phyloP scores from a whole-genome alignment of 2,797 vertebrate species.

The Silurus aristotelis region DNA sequence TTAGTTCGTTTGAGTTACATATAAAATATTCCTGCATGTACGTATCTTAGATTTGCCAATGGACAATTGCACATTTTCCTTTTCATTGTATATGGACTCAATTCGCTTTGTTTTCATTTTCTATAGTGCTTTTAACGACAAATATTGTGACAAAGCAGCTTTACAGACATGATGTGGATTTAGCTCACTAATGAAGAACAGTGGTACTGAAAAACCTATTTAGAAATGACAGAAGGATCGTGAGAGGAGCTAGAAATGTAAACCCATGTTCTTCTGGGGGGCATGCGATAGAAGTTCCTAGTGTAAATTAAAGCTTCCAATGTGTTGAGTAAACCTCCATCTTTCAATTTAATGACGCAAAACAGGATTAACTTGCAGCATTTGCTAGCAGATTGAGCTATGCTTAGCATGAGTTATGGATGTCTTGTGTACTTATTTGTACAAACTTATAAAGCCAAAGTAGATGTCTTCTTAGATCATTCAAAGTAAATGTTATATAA shows the following conservation, averaged over 20 bases:
- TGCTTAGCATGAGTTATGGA: not conserved
- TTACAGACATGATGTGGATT: not conserved
- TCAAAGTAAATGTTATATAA: not conserved
- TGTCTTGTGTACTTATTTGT: not conserved
- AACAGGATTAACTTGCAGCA: not conserved
- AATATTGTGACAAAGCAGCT: not conserved
- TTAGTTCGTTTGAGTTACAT: not conserved
- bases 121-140: not conserved
- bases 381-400: not conserved
- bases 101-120: not conserved
- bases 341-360: not conserved
- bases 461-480: not conserved
- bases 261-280: not conserved
- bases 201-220: not conserved
- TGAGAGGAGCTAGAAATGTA: not conserved
- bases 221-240: not conserved
- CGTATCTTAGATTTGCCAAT: not conserved
- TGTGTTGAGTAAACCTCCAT: too few relatives aligned
- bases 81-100: not conserved
- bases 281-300: not conserved
- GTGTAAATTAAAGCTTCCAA: not conserved
- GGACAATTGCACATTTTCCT: not conserved
- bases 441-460: not conserved
- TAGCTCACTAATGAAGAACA: not conserved
- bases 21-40: not conserved